Conservation (phyloP, 2,797 vertebrate species). For the Tokudaia tokunoshimensis region DNA sequence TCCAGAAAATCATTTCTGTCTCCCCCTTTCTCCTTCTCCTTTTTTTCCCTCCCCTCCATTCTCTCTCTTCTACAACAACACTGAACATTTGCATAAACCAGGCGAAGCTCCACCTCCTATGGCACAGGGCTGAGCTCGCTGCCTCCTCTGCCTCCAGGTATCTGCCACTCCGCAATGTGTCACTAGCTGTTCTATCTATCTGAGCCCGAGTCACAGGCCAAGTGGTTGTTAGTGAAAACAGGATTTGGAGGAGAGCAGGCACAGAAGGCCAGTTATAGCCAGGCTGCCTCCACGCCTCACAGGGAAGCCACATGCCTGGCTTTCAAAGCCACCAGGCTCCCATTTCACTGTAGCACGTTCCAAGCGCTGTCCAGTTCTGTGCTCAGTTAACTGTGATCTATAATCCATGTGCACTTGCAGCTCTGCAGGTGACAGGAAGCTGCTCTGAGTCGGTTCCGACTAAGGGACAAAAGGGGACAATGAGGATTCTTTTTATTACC, state of each 20-base stretch:
- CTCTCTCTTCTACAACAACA: not conserved
- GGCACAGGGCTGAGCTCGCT: not conserved
- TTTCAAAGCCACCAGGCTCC: conserved; percentile 8
- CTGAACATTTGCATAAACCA: not conserved
- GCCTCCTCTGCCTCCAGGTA: not conserved
- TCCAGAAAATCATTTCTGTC: not conserved
- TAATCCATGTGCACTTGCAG: not conserved
- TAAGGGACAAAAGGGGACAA: not conserved
- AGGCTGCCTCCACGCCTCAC: not conserved
- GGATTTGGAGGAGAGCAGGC: not conserved
- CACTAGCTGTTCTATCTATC: not conserved
- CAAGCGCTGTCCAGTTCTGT: conserved; percentile 69
- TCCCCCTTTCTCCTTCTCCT: not conserved
- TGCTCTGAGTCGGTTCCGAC: not conserved
- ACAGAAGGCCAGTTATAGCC: conserved; percentile 19
- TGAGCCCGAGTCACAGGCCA: not conserved
- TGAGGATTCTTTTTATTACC: not conserved
- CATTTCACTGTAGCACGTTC: conserved; percentile 39
- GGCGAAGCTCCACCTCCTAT: not conserved
- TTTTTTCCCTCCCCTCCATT: not conserved
- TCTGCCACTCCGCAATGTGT: not conserved
- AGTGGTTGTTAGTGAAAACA: conserved; percentile 22
- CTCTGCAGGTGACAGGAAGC: not conserved
- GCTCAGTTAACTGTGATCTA: conserved; percentile 44
- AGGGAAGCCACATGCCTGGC: conserved; percentile 13